A percentile compares a stretch with the other conserved stretches of the same genome.
Conservation (phyloP, 2,113 vertebrate genomes). For the Geococcyx californianus region DNA sequence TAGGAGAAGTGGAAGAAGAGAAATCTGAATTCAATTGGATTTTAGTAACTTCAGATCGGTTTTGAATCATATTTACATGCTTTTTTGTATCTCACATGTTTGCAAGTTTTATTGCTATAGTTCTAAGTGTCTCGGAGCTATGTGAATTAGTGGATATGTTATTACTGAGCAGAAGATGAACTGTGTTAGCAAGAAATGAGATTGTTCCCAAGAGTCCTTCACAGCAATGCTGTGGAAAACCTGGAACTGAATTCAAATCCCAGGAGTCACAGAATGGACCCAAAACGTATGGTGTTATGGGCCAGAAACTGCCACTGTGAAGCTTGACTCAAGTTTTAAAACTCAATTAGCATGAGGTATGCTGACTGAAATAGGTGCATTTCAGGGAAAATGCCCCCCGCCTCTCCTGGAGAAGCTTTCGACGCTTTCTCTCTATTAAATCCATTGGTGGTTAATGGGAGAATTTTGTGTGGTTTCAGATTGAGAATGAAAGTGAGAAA, state of each 20-base stretch:
- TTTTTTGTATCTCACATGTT: neutral
- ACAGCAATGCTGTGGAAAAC: neutral
- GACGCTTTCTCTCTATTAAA: neutral
- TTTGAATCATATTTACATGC: conserved; percentile 44
- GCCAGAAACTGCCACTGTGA: neutral
- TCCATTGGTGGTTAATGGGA: neutral
- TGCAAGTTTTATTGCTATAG: neutral
- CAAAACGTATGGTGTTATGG: rapidly evolving
- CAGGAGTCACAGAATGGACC: neutral
- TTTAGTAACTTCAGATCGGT: neutral
- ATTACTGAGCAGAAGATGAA: neutral
- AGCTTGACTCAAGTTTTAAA: neutral
- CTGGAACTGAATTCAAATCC: neutral
- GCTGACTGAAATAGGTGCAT: neutral
- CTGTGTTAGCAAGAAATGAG: neutral
- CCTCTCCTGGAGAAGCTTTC: neutral
- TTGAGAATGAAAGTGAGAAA: neutral
- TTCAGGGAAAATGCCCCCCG: neutral
- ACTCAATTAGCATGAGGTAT: neutral
- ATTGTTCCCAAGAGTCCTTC: neutral
- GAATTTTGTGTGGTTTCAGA: neutral
- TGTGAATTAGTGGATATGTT: neutral
- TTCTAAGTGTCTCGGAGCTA: neutral
- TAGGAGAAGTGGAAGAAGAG: neutral
- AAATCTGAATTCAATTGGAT: conserved; percentile 9